Evolutionary conservation across 1,140 invertebrate species (phyloP).

Genomic region (Calliopsis andreniformis): DNA sequence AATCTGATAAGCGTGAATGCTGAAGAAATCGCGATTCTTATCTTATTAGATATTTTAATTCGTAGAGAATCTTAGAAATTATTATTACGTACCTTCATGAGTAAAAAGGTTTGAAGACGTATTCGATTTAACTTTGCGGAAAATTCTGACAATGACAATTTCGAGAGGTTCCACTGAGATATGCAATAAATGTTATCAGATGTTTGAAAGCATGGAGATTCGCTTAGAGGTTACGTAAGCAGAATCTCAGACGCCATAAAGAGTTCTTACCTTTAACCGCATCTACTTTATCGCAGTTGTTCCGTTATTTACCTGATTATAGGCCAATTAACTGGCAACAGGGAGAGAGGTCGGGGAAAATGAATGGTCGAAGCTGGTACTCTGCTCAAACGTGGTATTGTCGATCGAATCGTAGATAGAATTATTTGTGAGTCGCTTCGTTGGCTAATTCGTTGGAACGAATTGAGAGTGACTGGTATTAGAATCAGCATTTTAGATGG

Average conservation of each 20-base stretch:
- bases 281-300: conserved; percentile 41
- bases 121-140: no score
- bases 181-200: neutral
- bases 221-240: conserved; percentile 19
- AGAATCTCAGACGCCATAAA: conserved; percentile 34
- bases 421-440: conserved; percentile 1
- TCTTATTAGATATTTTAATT: no score
- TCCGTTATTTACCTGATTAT: conserved; percentile 55
- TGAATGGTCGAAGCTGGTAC: conserved; percentile 39
- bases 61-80: no score
- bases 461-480: conserved; percentile 4
- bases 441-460: conserved; percentile 26
- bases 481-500: conserved; percentile 35
- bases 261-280: neutral
- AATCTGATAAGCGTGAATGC: conserved; percentile 11
- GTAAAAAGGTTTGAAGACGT: no score
- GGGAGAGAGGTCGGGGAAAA: conserved; percentile 19
- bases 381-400: neutral
- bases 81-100: no score
- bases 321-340: conserved; percentile 41
- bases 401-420: conserved; percentile 6
- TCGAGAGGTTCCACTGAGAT: no score
- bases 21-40: neutral
- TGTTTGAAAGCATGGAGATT: neutral
- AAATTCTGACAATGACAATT: no score